Percentiles rank a stretch among this genome's conserved stretches.
These are phyloP conservation scores for Megaceryle torquata DNA, from an alignment of 2,113 vertebrate genomes.

Conservation along the genomic window DNA sequence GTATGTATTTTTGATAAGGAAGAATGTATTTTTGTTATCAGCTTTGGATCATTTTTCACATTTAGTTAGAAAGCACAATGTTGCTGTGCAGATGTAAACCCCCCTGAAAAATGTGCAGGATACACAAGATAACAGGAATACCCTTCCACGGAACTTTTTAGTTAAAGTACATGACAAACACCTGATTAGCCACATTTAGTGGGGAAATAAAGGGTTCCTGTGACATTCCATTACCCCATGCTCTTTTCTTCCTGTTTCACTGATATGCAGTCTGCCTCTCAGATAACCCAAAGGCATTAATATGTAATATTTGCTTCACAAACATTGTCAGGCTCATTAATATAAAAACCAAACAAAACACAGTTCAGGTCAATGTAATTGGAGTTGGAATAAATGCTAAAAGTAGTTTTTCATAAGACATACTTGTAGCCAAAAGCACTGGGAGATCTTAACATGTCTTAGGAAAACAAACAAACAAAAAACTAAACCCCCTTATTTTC, in stretches of 20 bases:
- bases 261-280: not conserved
- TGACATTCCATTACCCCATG: not conserved
- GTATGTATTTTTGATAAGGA: conserved; percentile 25
- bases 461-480: not conserved
- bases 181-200: not conserved
- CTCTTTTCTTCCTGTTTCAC: conserved; percentile 12
- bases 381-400: not conserved
- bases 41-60: conserved; percentile 19
- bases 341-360: not conserved
- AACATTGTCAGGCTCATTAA: not conserved
- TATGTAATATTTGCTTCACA: not conserved
- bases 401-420: not conserved
- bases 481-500: not conserved
- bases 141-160: not conserved
- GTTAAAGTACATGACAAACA: conserved; percentile 32
- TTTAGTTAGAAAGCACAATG: conserved; percentile 14
- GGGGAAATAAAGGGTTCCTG: not conserved
- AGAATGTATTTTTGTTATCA: conserved; percentile 30
- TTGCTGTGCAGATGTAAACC: not conserved
- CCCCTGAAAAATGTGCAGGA: conserved; percentile 9
- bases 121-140: conserved; percentile 48
- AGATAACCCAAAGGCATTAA: conserved; percentile 4
- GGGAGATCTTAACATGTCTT: not conserved
- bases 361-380: not conserved
- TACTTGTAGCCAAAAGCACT: not conserved